Percentiles rank a stretch among this genome's conserved stretches.
Evolutionary conservation across 1,140 invertebrate genomes (phyloP).

Genomic region (Chironomus tepperi): DNA sequence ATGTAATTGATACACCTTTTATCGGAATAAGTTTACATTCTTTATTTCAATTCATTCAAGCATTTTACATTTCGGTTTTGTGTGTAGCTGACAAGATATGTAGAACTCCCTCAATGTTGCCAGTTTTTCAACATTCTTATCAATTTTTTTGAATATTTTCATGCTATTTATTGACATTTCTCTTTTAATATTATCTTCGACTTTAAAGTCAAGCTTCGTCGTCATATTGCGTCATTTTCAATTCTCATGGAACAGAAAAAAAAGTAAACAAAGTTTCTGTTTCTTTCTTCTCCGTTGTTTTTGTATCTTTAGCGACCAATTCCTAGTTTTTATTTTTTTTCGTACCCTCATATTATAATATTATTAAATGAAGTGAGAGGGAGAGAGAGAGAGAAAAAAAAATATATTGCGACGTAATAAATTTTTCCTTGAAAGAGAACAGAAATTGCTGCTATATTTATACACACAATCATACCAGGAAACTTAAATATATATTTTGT

Average conservation of each 20-base stretch:
- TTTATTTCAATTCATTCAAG: neutral
- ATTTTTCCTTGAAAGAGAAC: conserved; percentile 13
- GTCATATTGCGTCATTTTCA: neutral
- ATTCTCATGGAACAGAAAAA: neutral
- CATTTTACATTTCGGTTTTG: neutral
- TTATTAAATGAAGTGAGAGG: neutral
- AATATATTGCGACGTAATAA: conserved; percentile 5
- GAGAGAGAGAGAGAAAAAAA: neutral
- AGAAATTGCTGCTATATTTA: conserved; percentile 7
- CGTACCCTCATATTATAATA: neutral
- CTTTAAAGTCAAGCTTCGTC: no score
- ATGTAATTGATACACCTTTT: neutral
- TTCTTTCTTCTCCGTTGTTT: no score
- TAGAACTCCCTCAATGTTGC: no score
- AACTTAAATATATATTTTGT: no score
- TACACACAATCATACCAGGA: neutral
- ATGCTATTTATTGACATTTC: neutral
- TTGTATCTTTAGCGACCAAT: neutral
- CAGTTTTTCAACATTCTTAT: no score
- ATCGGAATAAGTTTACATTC: neutral
- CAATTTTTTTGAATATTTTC: no score
- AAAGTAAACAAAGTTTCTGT: neutral
- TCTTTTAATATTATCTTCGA: neutral
- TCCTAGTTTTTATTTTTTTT: neutral
- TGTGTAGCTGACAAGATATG: no score